A percentile compares a stretch with the other conserved stretches of the same genome.
These are phyloP conservation scores for Orthonyx spaldingii DNA, from an alignment of 2,113 vertebrate genomes.

Conservation along the genomic window DNA sequence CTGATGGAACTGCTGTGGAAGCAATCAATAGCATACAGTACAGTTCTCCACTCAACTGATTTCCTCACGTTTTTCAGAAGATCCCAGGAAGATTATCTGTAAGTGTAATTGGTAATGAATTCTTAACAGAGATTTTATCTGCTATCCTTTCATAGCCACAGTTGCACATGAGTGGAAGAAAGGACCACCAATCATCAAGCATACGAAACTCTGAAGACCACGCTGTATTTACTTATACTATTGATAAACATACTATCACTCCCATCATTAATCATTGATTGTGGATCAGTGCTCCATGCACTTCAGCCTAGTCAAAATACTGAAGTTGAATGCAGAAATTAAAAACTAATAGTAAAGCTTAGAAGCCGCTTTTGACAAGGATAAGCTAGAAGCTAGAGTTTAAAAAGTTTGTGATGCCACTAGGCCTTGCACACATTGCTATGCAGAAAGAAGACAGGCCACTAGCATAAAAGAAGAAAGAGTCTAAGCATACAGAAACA, in stretches of 20 bases:
- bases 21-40: background rate
- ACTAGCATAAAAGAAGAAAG: background rate
- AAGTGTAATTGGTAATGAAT: background rate
- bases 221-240: background rate
- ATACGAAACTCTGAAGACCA: background rate
- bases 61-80: background rate
- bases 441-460: background rate
- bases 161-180: background rate
- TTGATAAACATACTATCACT: background rate
- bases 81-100: background rate
- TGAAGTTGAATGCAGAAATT: background rate
- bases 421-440: background rate
- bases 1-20: background rate
- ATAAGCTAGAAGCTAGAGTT: background rate
- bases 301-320: background rate
- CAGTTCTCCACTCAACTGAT: background rate
- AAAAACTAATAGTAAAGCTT: background rate
- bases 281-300: background rate
- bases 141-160: background rate
- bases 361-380: background rate
- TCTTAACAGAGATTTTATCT: background rate
- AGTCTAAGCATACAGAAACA: background rate
- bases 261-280: background rate
- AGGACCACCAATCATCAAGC: background rate
- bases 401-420: background rate